Percentiles rank a stretch among this genome's conserved stretches.
phyloP scores from a whole-genome alignment of 1,140 invertebrate species.

The Hypothenemus hampei region DNA sequence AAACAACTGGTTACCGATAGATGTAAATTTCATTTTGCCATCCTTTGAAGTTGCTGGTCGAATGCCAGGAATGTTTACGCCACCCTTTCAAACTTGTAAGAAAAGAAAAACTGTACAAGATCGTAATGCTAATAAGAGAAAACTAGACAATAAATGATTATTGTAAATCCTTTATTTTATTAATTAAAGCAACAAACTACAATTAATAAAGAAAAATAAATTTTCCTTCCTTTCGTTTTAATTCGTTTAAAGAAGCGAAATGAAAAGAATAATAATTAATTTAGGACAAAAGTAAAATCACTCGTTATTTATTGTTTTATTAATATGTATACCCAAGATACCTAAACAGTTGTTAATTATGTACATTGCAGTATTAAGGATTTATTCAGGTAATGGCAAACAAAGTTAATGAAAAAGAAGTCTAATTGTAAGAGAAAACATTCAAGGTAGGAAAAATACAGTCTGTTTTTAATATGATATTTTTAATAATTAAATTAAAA shows the following conservation, averaged over 20 bases:
- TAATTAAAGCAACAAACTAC: constrained; percentile 54
- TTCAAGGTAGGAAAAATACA: constrained; percentile 39
- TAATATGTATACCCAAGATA: no score
- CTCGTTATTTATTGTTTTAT: no score
- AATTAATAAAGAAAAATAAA: not conserved
- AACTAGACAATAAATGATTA: not conserved
- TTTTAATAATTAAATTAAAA: constrained; percentile 29
- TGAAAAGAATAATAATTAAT: not conserved
- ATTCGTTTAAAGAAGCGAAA: not conserved
- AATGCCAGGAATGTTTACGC: constrained; percentile 43
- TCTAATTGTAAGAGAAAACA: constrained; percentile 5
- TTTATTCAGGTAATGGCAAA: constrained; percentile 8
- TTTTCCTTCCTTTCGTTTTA: not conserved
- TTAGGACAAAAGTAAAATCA: not conserved
- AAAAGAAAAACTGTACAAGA: constrained; percentile 10
- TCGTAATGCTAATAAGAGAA: not conserved
- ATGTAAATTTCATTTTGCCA: constrained; percentile 40
- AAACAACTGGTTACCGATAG: constrained; percentile 40
- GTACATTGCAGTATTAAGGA: constrained; percentile 23
- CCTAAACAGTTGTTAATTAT: constrained; percentile 30
- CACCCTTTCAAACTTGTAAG: not conserved
- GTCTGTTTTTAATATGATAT: constrained; percentile 32
- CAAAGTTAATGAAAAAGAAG: not conserved
- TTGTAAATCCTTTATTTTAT: constrained; percentile 29
- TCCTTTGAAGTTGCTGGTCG: constrained; percentile 29